Base-by-base conservation (phyloP, 2,888 invertebrate genomes). In the Spialia ferax region DNA sequence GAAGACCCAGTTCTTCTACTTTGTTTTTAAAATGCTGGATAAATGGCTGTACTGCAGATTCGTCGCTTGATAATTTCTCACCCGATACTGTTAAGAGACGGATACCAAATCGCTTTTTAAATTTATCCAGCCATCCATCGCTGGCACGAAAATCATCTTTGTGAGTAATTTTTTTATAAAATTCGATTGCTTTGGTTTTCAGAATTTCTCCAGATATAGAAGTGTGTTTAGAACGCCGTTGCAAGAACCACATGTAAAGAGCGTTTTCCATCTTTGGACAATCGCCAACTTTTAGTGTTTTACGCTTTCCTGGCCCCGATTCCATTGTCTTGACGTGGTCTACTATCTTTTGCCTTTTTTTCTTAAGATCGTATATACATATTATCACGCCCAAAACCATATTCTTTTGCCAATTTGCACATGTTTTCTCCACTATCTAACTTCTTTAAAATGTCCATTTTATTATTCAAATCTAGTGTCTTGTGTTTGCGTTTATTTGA, bases 101-200 rank as follows among this genome's bases (percentile, higher is more conserved):
- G 10, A 50, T 50, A 50, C 50, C 22, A 77, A 74, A 76, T 72
- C 80, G 69, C 13, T 75, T 80, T 75, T 80, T 79, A 75, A 82
- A 81, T 70, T 77, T 78, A 72, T 79, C 76, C 56, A 81, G 70
- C 81, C 80, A 81, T 65, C 79, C 79, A 69, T 70, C 70, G 61
- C 79, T 81, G 67, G 78, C 80, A 73, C 73, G 73, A 76, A 81
- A 80, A 72, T 77, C 75, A 74, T 75, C 74, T 74, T 77, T 77
- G 22, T 74, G n/a, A 69, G 75, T 76, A 66, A 73, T 72, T 75
- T 18, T 76, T 73, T 74, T 72, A 74, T 76, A 75, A 71, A 79
- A 77, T 70, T 76, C 73, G 52, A 75, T 76, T 68, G 78, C 77
- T 74, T 79, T 79, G n/a, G 71, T 69, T 72, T 69, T 75, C 66